Percentiles rank a stretch among this genome's conserved stretches.
phyloP scores from a whole-genome alignment of 2,797 vertebrate genomes.

The Argyrosomus regius region DNA sequence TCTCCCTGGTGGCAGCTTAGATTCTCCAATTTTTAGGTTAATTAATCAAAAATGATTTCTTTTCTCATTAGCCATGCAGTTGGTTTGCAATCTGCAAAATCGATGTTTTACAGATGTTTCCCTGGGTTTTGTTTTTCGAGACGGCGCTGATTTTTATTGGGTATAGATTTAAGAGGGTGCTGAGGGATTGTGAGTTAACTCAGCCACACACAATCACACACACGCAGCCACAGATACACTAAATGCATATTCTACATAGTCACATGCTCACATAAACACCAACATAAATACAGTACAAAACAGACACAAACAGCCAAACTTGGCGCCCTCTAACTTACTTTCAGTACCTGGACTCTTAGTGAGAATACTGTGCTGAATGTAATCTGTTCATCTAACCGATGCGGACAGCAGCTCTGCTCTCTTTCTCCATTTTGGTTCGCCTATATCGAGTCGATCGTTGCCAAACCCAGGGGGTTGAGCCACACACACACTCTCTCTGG shows the following conservation, averaged over 20 bases:
- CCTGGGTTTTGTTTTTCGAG: constrained; percentile 87
- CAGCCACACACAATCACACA: constrained; percentile 70
- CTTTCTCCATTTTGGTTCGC: constrained; percentile 67
- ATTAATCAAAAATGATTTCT: constrained; percentile 92
- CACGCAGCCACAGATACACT: constrained; percentile 64
- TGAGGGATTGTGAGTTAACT: constrained; percentile 84
- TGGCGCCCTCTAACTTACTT: constrained; percentile 37
- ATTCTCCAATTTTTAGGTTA: constrained; percentile 88
- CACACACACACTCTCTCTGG: constrained; percentile 79
- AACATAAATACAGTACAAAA: constrained; percentile 31
- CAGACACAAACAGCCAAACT: constrained; percentile 32
- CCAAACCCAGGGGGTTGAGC: constrained; percentile 80
- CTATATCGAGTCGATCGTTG: constrained; percentile 72
- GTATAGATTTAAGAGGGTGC: constrained; percentile 88
- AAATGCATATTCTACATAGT: constrained; percentile 57
- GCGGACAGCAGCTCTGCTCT: constrained; percentile 36
- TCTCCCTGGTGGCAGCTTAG: constrained; percentile 79
- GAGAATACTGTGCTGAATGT: constrained; percentile 5
- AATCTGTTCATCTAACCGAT: constrained; percentile 54
- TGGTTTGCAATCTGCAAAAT: constrained; percentile 86
- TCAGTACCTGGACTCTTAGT: constrained; percentile 28
- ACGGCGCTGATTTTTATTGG: constrained; percentile 88
- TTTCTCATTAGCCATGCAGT: constrained; percentile 89
- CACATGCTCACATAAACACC: constrained; percentile 57
- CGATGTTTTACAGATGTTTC: constrained; percentile 90